Percentiles rank a stretch among this genome's conserved stretches.
These are phyloP conservation scores for Sycophila texana DNA, from an alignment of 2,888 invertebrate species.

Conservation along the genomic window DNA sequence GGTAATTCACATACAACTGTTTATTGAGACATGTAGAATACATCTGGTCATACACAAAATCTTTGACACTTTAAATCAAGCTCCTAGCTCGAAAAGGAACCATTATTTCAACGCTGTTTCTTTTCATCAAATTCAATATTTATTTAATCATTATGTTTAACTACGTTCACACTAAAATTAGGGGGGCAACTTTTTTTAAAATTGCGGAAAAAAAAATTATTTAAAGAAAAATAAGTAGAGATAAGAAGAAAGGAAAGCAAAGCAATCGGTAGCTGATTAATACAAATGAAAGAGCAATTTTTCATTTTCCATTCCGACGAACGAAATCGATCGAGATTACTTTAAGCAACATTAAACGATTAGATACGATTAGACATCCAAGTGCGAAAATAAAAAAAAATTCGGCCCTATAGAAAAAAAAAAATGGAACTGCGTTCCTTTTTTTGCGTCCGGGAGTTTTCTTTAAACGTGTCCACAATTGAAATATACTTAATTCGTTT, in stretches of 20 bases:
- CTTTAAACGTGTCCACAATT: slow-evolving; percentile 44
- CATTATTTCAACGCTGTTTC: slow-evolving; percentile 69
- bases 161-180: slow-evolving; percentile 75
- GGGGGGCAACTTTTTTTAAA: slow-evolving; percentile 67
- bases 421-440: slow-evolving; percentile 23
- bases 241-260: slow-evolving; percentile 69
- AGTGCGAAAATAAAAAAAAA: slow-evolving; percentile 25
- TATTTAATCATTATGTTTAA: slow-evolving; percentile 71
- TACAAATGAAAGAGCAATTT: slow-evolving; percentile 44
- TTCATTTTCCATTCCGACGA: neutral
- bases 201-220: slow-evolving; percentile 65
- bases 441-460: slow-evolving; percentile 37
- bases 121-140: slow-evolving; percentile 68
- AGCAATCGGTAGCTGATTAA: slow-evolving; percentile 70
- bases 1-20: slow-evolving; percentile 82
- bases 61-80: slow-evolving; percentile 76
- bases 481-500: slow-evolving; percentile 45
- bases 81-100: slow-evolving; percentile 75
- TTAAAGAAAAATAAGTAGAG: slow-evolving; percentile 54
- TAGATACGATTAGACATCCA: slow-evolving; percentile 7
- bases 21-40: slow-evolving; percentile 81
- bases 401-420: slow-evolving; percentile 13
- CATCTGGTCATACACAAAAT: slow-evolving; percentile 77
- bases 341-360: slow-evolving; percentile 11
- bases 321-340: too few species aligned